Evolutionary conservation across 1,140 invertebrate species (phyloP).

Genomic region (Heliconius himera): DNA sequence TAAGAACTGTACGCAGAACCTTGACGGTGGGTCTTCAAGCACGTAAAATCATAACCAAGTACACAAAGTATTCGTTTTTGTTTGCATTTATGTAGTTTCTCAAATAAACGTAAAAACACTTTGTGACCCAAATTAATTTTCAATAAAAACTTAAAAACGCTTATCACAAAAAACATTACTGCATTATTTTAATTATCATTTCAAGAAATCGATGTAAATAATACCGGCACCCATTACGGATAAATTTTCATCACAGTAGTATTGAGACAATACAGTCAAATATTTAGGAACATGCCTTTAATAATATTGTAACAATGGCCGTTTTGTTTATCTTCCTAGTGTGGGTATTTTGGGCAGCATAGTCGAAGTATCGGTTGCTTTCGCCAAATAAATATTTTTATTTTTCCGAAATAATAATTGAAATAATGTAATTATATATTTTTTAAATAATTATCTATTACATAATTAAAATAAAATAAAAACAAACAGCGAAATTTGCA

Average conservation of each 20-base stretch:
- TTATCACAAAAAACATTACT: background rate
- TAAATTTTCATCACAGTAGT: background rate
- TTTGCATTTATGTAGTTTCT: background rate
- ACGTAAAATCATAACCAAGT: constrained; percentile 35
- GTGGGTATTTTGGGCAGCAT: background rate
- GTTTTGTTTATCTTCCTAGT: constrained; percentile 1
- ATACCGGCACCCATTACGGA: background rate
- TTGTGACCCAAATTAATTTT: background rate
- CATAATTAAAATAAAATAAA: background rate
- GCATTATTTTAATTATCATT: background rate
- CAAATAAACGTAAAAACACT: background rate
- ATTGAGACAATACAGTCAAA: constrained; percentile 18
- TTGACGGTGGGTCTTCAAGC: constrained; percentile 40
- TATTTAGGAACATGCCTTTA: constrained; percentile 4
- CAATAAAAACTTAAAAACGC: background rate
- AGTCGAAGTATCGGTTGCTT: background rate
- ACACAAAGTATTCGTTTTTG: constrained; percentile 15
- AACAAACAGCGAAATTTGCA: too few species aligned
- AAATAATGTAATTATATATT: background rate
- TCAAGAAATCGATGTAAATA: background rate
- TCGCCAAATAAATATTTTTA: constrained; percentile 6
- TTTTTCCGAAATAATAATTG: background rate
- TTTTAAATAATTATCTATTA: background rate
- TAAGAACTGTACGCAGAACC: constrained; percentile 30
- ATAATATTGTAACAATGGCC: constrained; percentile 9